A percentile compares a stretch with the other conserved stretches of the same genome.
Conservation (phyloP, 2,888 invertebrate genomes). For the Himalopsyche tibetana region DNA sequence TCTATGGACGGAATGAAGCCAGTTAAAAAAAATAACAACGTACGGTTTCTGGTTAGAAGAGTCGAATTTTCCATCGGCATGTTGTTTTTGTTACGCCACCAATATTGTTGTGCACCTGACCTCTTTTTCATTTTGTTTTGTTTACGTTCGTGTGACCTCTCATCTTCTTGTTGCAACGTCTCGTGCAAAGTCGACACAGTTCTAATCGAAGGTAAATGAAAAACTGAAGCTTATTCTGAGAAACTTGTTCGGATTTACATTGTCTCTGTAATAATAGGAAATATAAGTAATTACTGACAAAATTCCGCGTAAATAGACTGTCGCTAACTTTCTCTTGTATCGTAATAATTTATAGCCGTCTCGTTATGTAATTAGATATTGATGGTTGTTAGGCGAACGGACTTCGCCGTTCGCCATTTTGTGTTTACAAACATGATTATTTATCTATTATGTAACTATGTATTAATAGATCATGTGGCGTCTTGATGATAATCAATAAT, state of each 20-base stretch:
- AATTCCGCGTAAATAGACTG: no score
- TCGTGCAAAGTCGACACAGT: slow-evolving; percentile 41
- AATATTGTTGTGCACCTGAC: slow-evolving; percentile 62
- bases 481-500: neutral
- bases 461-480: slow-evolving; percentile 1
- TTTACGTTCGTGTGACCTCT: slow-evolving; percentile 62
- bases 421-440: neutral
- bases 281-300: no score
- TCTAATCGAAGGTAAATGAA: slow-evolving; percentile 76
- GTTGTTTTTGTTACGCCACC: slow-evolving; percentile 36
- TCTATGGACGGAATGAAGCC: no score
- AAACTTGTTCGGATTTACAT: no score
- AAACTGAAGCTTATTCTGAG: no score
- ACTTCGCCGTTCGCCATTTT: slow-evolving; percentile 11
- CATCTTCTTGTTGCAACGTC: slow-evolving; percentile 38
- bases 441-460: slow-evolving; percentile 10
- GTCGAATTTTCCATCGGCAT: slow-evolving; percentile 31
- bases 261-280: no score
- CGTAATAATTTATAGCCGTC: no score
- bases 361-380: neutral
- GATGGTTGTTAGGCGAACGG: neutral
- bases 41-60: neutral
- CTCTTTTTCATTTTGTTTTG: slow-evolving; percentile 55
- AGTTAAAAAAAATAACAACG: neutral
- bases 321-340: no score